phyloP scores from a whole-genome alignment of 2,888 invertebrate genomes.

The Drosophila mulleri region DNA sequence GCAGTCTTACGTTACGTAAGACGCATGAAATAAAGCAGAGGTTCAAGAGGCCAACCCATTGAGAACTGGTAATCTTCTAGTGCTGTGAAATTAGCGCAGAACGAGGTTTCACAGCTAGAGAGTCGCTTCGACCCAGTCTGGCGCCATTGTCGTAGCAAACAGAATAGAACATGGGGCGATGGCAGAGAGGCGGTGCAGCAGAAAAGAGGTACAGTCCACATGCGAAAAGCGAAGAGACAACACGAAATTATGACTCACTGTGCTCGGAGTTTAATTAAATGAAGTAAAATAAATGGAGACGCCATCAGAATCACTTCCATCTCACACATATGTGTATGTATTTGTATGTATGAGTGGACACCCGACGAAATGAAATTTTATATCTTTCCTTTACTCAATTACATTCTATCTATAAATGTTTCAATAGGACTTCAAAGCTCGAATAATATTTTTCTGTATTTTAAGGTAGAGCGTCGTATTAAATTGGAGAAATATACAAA shows the following conservation, averaged over 20 bases:
- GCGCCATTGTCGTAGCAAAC: neutral
- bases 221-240: neutral
- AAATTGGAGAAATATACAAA: no score
- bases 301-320: no score
- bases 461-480: no score
- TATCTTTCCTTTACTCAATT: no score
- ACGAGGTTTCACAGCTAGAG: neutral
- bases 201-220: neutral
- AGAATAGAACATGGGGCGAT: neutral
- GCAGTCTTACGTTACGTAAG: neutral
- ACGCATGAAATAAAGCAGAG: neutral
- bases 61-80: neutral
- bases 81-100: neutral
- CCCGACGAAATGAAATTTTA: no score
- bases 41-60: neutral
- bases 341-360: no score
- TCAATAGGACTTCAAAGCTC: no score
- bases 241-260: neutral
- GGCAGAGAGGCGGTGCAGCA: neutral
- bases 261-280: neutral
- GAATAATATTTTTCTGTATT: no score
- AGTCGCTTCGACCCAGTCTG: neutral
- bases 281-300: no score
- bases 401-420: no score
- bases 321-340: no score